These are phyloP conservation scores for Channallabes apus DNA, from an alignment of 2,797 vertebrate genomes.

Conservation along the genomic window DNA sequence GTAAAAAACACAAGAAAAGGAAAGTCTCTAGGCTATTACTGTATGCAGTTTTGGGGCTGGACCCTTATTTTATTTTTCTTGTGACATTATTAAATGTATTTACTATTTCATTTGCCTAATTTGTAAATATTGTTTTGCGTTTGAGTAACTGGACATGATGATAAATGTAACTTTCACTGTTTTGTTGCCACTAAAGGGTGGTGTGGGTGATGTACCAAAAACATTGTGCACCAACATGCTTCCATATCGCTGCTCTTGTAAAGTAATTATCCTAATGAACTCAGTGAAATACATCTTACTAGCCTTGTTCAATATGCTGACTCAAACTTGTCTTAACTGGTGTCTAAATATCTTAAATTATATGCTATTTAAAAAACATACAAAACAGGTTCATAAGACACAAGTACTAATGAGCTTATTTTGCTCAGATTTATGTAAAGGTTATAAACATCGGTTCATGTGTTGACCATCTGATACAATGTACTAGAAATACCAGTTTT, in stretches of 20 bases:
- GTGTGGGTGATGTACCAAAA: neutral
- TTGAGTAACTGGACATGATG: neutral
- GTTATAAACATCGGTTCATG: neutral
- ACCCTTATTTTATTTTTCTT: constrained; percentile 53
- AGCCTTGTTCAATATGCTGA: neutral
- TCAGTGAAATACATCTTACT: neutral
- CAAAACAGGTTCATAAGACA: neutral
- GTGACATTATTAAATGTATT: constrained; percentile 55
- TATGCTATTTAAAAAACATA: neutral
- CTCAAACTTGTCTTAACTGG: neutral
- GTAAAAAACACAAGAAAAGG: neutral
- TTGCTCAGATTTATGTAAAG: neutral
- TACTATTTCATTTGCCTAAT: neutral
- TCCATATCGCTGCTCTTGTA: neutral
- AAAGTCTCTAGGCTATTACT: neutral
- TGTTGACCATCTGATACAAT: neutral
- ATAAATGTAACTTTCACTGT: neutral
- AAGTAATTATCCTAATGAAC: neutral
- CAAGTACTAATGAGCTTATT: neutral
- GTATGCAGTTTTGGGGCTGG: constrained; percentile 51
- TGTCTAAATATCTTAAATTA: neutral
- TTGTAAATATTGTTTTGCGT: neutral
- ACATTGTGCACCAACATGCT: neutral
- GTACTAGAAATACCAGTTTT: neutral
- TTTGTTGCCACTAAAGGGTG: neutral